Base-by-base conservation (phyloP, 2,797 vertebrate species). In the Jordanella pulchra region DNA sequence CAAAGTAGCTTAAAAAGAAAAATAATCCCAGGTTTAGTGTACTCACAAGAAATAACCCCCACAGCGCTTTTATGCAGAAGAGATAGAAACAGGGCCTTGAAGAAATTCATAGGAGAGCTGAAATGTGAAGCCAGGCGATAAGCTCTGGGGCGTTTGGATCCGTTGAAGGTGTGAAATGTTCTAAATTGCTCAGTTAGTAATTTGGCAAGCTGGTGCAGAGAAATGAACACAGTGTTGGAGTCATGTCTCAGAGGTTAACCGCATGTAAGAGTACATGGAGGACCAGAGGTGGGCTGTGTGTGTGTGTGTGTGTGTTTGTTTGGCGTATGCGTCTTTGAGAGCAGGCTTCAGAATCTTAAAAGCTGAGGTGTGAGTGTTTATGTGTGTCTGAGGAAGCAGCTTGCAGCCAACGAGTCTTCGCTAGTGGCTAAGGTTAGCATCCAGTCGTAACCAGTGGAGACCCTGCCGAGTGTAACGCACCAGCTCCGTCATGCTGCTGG, bases 401-500 rank as follows among this genome's bases (percentile, higher is more conserved):
- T 60, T 61, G 76, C 80, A 80, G 69, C 72, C 45, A 74, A 60
- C 7, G 2, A 71, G 71, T 84, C 77, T 91, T 86, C 81, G 92
- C 90, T 94, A 95, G 78, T 95, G 89, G 77, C 91, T 91, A 73
- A 94, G 95, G 92, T 98, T 99, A 87, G 97, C 96, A 72, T 99
- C 98, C 84, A 97, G 94, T 74, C 98, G 96, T 83, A 99, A 94
- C 98, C 98, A 99, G 85, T 99, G 96, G 54, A 99, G 94, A 81
- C 98, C 98, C 93, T 99, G 98, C 44, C 97, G 96, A 11, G 97
- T 98, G 88, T 96, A 99, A 61, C 97, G 97, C 92, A 98, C 97
- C 86, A 99, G 95, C 87, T 99, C 98, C 72, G 97, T 97, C 97
- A 99, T 99, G 90, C 96, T 97, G 96, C 98, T 99, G 69, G 96